Conservation (phyloP, 2,113 vertebrate genomes). For the Gorsachius goisagi region DNA sequence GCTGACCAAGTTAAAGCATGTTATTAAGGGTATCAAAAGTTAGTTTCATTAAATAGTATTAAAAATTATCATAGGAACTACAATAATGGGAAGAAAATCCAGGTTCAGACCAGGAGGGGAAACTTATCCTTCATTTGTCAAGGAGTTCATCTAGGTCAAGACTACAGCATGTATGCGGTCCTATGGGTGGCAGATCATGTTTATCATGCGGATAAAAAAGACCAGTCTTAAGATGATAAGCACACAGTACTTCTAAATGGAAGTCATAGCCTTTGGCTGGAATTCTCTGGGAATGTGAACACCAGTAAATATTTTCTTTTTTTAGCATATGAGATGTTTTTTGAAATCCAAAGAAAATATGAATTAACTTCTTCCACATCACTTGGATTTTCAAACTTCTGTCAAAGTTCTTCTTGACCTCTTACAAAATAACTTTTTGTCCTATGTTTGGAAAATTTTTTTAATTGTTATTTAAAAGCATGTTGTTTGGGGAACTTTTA, state of each 20-base stretch:
- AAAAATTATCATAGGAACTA: neutral
- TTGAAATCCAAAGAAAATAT: neutral
- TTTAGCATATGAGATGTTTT: neutral
- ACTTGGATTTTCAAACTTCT: neutral
- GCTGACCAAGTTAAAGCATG: neutral
- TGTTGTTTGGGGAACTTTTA: neutral
- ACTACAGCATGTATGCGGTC: accelerated
- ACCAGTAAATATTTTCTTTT: neutral
- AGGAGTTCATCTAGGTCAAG: neutral
- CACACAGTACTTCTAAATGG: neutral
- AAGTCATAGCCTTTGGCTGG: neutral
- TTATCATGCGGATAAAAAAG: neutral
- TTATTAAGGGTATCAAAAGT: neutral
- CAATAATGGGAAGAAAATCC: neutral
- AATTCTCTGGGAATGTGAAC: neutral
- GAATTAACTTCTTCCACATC: neutral
- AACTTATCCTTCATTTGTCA: neutral
- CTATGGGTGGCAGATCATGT: neutral
- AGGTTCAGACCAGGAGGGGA: neutral
- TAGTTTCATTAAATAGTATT: neutral
- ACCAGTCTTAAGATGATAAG: neutral
- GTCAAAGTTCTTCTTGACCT: neutral
- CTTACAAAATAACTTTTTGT: neutral
- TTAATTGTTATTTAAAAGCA: neutral
- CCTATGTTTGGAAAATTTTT: neutral